Evolutionary conservation across 1,140 invertebrate species (phyloP).

Genomic region (Euwallacea fornicatus): DNA sequence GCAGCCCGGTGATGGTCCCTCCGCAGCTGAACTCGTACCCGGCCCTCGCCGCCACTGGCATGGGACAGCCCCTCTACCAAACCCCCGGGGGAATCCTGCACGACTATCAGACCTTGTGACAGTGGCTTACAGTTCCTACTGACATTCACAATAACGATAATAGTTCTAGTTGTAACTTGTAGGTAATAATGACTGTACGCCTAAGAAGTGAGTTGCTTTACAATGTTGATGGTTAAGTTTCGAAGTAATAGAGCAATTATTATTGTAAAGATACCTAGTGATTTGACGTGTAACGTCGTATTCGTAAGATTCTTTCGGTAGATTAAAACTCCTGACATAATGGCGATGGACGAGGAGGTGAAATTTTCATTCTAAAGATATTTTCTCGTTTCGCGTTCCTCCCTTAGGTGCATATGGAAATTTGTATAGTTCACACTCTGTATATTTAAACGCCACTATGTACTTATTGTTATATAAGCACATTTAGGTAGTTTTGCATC

Average conservation of each 20-base stretch:
- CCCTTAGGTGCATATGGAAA: no score
- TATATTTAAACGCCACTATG: no score
- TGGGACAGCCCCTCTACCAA: slow-evolving; percentile 50
- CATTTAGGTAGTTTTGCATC: no score
- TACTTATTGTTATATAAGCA: no score
- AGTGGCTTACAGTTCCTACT: slow-evolving; percentile 47
- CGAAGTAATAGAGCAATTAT: neutral
- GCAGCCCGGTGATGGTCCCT: slow-evolving; percentile 41
- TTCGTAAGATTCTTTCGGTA: no score
- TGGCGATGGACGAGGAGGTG: no score
- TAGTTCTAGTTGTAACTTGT: slow-evolving; percentile 36
- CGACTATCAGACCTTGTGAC: slow-evolving; percentile 55
- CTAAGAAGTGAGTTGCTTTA: neutral
- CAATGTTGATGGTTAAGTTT: neutral
- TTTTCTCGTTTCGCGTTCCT: no score
- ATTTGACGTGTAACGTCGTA: neutral
- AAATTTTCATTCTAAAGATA: no score
- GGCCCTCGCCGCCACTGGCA: slow-evolving; percentile 42
- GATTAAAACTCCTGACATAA: no score
- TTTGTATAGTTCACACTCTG: no score
- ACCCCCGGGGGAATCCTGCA: slow-evolving; percentile 49
- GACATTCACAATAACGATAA: slow-evolving; percentile 25
- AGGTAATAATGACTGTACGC: slow-evolving; percentile 8
- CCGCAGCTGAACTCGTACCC: slow-evolving; percentile 46
- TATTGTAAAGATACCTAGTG: neutral